Percentiles rank a stretch among this genome's conserved stretches.
phyloP scores from a whole-genome alignment of 2,113 vertebrate genomes.

The Micronycteris hirsuta region DNA sequence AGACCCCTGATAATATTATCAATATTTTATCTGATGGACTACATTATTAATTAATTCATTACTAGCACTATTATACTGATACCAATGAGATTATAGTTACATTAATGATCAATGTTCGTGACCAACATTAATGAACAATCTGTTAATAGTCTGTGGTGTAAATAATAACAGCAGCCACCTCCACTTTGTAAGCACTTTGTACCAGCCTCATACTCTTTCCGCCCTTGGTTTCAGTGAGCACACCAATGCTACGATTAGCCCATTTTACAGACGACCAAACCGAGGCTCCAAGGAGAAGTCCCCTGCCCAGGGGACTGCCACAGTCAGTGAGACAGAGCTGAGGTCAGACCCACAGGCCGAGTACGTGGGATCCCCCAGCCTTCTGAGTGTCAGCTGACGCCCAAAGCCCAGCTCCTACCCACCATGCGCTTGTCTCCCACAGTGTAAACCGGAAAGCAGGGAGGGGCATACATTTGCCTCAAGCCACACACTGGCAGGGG shows the following conservation, averaged over 20 bases:
- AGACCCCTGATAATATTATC: background rate
- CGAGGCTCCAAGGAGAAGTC: background rate
- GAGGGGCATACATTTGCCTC: background rate
- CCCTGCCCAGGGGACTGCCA: background rate
- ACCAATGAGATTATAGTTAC: background rate
- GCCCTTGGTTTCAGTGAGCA: background rate
- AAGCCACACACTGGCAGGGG: background rate
- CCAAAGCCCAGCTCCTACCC: background rate
- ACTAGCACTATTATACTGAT: background rate
- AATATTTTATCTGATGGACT: background rate
- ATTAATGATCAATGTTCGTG: background rate
- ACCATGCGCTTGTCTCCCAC: background rate
- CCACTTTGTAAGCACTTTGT: background rate
- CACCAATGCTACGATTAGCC: background rate
- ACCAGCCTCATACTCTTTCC: background rate
- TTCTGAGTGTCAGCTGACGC: background rate
- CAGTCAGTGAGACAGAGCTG: background rate
- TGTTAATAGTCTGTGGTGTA: background rate
- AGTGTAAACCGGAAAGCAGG: background rate
- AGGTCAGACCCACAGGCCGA: background rate
- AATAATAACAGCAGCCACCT: background rate
- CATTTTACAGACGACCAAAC: background rate
- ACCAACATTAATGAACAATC: background rate
- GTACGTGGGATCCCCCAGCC: background rate
- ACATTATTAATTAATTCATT: background rate